These are phyloP conservation scores for Lacerta viridis DNA, from an alignment of 2,797 vertebrate genomes.

Conservation along the genomic window DNA sequence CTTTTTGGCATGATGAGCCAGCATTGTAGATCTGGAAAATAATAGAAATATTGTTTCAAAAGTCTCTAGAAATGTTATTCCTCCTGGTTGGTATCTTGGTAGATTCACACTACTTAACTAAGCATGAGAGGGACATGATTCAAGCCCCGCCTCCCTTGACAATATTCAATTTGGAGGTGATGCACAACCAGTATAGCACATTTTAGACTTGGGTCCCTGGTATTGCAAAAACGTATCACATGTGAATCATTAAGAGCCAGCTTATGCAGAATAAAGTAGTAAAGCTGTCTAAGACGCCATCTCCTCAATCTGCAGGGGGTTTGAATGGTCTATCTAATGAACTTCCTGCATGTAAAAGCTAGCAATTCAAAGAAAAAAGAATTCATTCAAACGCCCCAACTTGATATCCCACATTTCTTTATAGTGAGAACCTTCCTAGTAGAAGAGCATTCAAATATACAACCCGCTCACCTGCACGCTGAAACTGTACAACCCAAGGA, in stretches of 20 bases:
- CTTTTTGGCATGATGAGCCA: background rate
- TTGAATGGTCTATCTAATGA: background rate
- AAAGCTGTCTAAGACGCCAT: background rate
- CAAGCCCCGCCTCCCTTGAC: background rate
- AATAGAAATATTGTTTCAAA: background rate
- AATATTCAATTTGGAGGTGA: background rate
- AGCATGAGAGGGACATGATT: background rate
- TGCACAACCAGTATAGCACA: background rate
- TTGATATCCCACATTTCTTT: background rate
- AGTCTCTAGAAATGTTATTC: background rate
- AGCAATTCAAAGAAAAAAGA: too few relatives aligned
- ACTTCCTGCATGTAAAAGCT: background rate
- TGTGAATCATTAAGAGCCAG: background rate
- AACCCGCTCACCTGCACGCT: background rate
- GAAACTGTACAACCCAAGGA: background rate
- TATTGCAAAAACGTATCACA: background rate
- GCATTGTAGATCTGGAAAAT: background rate
- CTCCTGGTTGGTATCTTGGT: too few relatives aligned
- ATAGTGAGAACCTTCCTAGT: background rate
- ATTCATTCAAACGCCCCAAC: background rate
- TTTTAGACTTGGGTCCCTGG: background rate
- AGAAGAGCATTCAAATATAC: too few relatives aligned
- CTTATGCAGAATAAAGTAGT: background rate
- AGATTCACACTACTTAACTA: background rate
- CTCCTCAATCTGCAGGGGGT: too few relatives aligned